Evolutionary conservation across 2,797 vertebrate species (phyloP).

Genomic region (Syndactyla subalaris): DNA sequence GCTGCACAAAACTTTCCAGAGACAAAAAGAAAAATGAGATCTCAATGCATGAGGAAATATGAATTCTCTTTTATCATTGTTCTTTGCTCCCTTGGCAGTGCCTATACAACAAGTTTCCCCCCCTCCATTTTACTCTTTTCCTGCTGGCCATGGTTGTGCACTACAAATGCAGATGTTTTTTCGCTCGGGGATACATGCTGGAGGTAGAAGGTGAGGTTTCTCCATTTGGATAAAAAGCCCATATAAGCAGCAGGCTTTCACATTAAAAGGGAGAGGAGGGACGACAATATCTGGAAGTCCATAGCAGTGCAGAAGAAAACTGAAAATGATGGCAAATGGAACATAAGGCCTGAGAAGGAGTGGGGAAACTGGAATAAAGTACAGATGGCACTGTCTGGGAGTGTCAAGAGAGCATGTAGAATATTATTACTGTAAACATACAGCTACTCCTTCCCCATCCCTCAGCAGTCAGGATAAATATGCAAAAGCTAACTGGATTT

Average conservation of each 20-base stretch:
- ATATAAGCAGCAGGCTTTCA: background rate
- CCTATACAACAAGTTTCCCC: background rate
- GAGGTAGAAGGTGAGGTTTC: background rate
- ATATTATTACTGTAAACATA: background rate
- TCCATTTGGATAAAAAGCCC: background rate
- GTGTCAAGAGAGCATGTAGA: background rate
- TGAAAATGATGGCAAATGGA: background rate
- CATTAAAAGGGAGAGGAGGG: background rate
- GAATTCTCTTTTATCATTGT: background rate
- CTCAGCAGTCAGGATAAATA: background rate
- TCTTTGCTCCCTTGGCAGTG: background rate
- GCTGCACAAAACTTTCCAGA: conserved; percentile 60
- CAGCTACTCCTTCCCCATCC: background rate
- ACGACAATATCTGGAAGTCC: background rate
- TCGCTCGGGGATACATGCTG: background rate
- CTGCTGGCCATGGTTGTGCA: background rate
- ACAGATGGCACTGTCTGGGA: background rate
- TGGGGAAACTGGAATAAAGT: background rate
- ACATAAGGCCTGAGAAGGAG: background rate
- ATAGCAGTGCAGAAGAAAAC: background rate
- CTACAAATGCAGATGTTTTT: background rate
- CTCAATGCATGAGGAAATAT: background rate
- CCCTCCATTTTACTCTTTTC: background rate
- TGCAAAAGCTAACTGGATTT: background rate
- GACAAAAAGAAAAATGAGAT: background rate